A percentile compares a stretch with the other conserved stretches of the same genome.
phyloP scores from a whole-genome alignment of 2,797 vertebrate species.

The Semaprochilodus insignis region DNA sequence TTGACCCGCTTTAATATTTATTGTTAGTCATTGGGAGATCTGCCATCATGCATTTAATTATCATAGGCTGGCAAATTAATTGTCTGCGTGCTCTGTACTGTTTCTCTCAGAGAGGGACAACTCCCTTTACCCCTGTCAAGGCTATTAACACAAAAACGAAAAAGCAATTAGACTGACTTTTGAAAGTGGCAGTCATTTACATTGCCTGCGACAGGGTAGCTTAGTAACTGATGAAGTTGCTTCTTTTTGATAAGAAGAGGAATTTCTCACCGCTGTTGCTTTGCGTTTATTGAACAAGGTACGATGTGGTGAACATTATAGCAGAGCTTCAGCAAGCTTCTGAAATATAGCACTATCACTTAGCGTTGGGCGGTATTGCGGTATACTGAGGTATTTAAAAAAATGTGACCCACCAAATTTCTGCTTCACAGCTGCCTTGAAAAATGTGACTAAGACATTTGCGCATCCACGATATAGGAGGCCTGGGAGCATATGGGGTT shows the following conservation, averaged over 20 bases:
- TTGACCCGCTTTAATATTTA: conserved; percentile 69
- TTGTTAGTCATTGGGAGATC: conserved; percentile 65
- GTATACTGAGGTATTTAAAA: too few relatives aligned
- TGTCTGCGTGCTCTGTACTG: conserved; percentile 38
- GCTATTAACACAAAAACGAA: conserved; percentile 75
- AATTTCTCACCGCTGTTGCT: conserved; percentile 25
- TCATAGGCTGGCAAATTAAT: conserved; percentile 57
- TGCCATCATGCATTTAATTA: conserved; percentile 61
- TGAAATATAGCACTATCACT: too few relatives aligned
- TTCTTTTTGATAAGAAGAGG: conserved; percentile 43
- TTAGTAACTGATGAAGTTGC: conserved; percentile 43
- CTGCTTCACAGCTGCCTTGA: too few relatives aligned
- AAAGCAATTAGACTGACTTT: conserved; percentile 78
- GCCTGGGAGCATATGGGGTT: too few relatives aligned
- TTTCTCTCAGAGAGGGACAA: conserved; percentile 55
- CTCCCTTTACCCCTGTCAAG: conserved; percentile 66
- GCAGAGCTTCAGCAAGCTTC: too few relatives aligned
- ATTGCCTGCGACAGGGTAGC: conserved; percentile 40
- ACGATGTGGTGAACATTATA: not conserved
- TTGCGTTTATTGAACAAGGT: conserved; percentile 14
- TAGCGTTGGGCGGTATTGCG: too few relatives aligned
- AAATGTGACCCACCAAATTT: too few relatives aligned
- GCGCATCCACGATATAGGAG: too few relatives aligned
- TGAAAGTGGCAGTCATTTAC: conserved; percentile 76
- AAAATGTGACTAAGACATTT: too few relatives aligned